phyloP scores from a whole-genome alignment of 2,113 vertebrate species.

The Danionella cerebrum region DNA sequence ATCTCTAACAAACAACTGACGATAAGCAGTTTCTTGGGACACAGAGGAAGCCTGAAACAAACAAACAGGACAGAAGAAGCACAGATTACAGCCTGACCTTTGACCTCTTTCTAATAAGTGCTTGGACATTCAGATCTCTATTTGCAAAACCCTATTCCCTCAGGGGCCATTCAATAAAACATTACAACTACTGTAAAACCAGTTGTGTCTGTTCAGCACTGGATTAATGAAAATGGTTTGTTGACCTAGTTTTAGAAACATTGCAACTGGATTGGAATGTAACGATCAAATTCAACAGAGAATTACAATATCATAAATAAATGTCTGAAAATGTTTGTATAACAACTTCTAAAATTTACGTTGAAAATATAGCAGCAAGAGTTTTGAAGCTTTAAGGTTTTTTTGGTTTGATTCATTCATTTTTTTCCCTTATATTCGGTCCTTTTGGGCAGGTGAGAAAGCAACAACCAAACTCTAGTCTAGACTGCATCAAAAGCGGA shows the following conservation, averaged over 20 bases:
- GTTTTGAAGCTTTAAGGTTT: too few species aligned
- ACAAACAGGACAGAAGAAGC: slow-evolving; percentile 1
- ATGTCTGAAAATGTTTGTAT: too few species aligned
- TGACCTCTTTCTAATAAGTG: neutral
- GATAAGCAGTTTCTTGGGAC: neutral
- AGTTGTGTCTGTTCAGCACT: neutral
- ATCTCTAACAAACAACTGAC: neutral
- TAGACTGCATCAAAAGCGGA: too few species aligned
- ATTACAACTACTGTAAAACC: neutral
- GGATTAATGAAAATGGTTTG: neutral
- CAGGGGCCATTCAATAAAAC: neutral
- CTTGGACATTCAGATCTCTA: neutral
- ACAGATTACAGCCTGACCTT: slow-evolving; percentile 13
- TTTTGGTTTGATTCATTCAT: too few species aligned
- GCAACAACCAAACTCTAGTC: too few species aligned
- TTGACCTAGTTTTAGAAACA: neutral
- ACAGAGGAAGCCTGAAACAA: neutral
- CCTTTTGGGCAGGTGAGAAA: too few species aligned
- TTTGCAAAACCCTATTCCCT: neutral
- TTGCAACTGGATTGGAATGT: neutral
- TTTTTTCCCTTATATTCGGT: too few species aligned
- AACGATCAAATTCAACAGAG: neutral
- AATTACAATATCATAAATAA: neutral
- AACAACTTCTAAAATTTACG: too few species aligned
- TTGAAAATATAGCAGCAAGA: too few species aligned